Evolutionary conservation across 1,140 invertebrate genomes (phyloP).

Genomic region (Teleopsis dalmanni): DNA sequence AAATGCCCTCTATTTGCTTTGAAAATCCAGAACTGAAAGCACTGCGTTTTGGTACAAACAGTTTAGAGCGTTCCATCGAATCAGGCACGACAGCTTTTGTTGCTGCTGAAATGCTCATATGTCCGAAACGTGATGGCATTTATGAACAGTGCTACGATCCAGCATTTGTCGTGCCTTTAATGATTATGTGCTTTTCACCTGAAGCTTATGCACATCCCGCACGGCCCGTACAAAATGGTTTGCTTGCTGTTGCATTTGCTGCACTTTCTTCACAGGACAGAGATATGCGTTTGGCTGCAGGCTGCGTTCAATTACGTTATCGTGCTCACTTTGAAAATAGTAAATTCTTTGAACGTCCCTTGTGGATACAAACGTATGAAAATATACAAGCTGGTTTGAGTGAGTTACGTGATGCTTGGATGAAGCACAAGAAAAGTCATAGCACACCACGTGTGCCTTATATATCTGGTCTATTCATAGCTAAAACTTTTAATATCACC

Average conservation of each 20-base stretch:
- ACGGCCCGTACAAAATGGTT: conserved; percentile 55
- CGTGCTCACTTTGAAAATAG: conserved; percentile 46
- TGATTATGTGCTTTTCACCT: conserved; percentile 50
- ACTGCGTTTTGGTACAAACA: conserved; percentile 25
- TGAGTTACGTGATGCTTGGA: conserved; percentile 30
- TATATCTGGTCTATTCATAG: conserved; percentile 57
- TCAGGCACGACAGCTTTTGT: conserved; percentile 16
- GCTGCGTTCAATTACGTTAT: conserved; percentile 54
- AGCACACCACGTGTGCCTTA: conserved; percentile 50
- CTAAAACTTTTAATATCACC: conserved; percentile 54
- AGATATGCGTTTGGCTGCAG: conserved; percentile 53
- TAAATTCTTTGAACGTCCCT: conserved; percentile 46
- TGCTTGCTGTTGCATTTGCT: conserved; percentile 52
- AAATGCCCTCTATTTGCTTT: conserved; percentile 28
- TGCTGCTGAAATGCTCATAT: conserved; percentile 20
- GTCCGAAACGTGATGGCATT: conserved; percentile 26
- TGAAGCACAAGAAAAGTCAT: conserved; percentile 29
- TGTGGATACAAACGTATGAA: conserved; percentile 44
- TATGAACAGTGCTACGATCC: conserved; percentile 56
- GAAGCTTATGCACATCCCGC: conserved; percentile 54
- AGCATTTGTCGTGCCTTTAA: conserved; percentile 60
- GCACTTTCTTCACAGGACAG: conserved; percentile 52
- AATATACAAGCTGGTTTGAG: conserved; percentile 48
- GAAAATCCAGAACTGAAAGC: conserved; percentile 17
- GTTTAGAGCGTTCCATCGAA: conserved; percentile 27